Evolutionary conservation across 2,797 vertebrate species (phyloP).

Genomic region (Periophthalmus magnuspinnatus): DNA sequence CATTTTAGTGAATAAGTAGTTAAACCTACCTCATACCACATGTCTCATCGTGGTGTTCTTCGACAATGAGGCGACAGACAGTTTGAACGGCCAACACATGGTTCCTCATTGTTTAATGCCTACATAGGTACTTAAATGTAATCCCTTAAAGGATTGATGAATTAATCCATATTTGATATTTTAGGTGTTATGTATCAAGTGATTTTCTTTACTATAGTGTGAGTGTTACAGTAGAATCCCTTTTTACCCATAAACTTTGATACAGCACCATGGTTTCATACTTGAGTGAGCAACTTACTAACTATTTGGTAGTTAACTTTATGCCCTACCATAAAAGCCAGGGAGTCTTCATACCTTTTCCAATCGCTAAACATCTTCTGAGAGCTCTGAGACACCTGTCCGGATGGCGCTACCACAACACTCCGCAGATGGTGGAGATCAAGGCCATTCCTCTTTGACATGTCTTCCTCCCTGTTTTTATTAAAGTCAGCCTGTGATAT

Average conservation of each 20-base stretch:
- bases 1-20: too few relatives aligned
- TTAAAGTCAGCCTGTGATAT: slow-evolving; percentile 47
- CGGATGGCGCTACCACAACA: slow-evolving; percentile 30
- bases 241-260: background rate
- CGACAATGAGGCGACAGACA: too few relatives aligned
- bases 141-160: too few relatives aligned
- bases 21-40: too few relatives aligned
- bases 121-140: too few relatives aligned
- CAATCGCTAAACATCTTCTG: slow-evolving; percentile 21
- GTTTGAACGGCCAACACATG: too few relatives aligned
- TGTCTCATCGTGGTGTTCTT: too few relatives aligned
- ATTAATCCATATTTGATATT: too few relatives aligned
- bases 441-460: slow-evolving; percentile 57
- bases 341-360: slow-evolving; percentile 1
- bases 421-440: slow-evolving; percentile 50
- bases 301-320: background rate
- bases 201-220: background rate
- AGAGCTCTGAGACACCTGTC: slow-evolving; percentile 47
- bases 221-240: background rate
- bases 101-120: too few relatives aligned
- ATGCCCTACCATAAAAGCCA: slow-evolving; percentile 2
- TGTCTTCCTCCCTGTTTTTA: slow-evolving; percentile 47
- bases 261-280: background rate
- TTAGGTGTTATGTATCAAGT: too few relatives aligned
- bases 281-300: background rate